phyloP scores from a whole-genome alignment of 2,888 invertebrate genomes.

The Limulus polyphemus region DNA sequence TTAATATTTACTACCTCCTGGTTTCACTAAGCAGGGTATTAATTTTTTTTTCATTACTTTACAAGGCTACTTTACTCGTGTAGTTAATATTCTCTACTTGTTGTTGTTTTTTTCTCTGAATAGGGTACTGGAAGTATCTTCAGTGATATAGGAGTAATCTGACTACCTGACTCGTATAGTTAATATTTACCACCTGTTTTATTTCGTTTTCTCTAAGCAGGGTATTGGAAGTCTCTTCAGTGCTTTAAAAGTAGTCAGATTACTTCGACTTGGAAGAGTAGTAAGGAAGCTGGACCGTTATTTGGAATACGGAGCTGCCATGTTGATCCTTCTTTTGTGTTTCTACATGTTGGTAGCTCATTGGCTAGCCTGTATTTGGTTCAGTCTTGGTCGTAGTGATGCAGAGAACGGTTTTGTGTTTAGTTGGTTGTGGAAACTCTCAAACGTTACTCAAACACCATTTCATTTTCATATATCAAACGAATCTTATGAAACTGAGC shows the following conservation, averaged over 20 bases:
- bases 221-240: slow-evolving; percentile 98
- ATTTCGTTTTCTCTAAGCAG: slow-evolving; percentile 45
- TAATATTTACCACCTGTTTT: too few relatives aligned
- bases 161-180: too few relatives aligned
- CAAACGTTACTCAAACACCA: slow-evolving; percentile 73
- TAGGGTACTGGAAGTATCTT: too few relatives aligned
- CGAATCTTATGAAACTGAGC: slow-evolving; percentile 42
- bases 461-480: slow-evolving; percentile 16
- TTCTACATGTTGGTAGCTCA: slow-evolving; percentile 99
- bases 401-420: slow-evolving; percentile 62
- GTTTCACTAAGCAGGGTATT: slow-evolving; percentile 62
- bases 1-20: too few relatives aligned
- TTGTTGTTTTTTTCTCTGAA: too few relatives aligned
- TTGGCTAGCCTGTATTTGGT: slow-evolving; percentile 99
- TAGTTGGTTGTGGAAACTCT: slow-evolving; percentile 96
- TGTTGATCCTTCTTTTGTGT: slow-evolving; percentile 91
- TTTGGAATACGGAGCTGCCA: slow-evolving; percentile 98
- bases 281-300: slow-evolving; percentile 98
- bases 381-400: slow-evolving; percentile 83
- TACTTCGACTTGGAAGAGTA: slow-evolving; percentile 89
- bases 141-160: too few relatives aligned
- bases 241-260: slow-evolving; percentile 94
- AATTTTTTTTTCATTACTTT: too few relatives aligned
- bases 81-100: too few relatives aligned
- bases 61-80: too few relatives aligned